Base-by-base conservation (phyloP, 2,113 vertebrate species). In the Terrapene triunguis region DNA sequence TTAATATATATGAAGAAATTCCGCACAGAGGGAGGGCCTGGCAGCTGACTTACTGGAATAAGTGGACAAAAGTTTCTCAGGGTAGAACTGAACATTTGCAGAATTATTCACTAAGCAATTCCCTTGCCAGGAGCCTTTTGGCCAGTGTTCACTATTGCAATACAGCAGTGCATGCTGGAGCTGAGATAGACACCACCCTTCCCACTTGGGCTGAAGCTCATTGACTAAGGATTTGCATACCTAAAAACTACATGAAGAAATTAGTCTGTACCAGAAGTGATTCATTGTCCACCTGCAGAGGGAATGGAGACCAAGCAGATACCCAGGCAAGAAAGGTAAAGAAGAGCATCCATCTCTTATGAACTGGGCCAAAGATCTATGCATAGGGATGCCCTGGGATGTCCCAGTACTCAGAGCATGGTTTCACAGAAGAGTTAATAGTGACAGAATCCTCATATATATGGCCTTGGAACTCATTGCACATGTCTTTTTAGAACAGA, bases 381-480 rank as follows among this genome's bases (percentile, higher is more conserved):
- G 11, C 0, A 0, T 10, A 16, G 88, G 55, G 55, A 79, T 3
- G 22, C n/a, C 10, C 2, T 19, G 44, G 11, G 53, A 10, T 4
- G 14, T 53, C 74, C 44, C 47, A 8, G 5, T 32, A 72, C 42
- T 51, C 24, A 8, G 32, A n/a, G 44, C 57, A 76, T 5, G 9
- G 16, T 87, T 87, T 74, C 22, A 19, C 8, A 3, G 80, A 35
- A 79, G 5, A 0, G 24, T 7, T 12, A 32, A 38, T 6, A 47
- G 44, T 8, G 0, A 3, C 57, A 88, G 57, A 88, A 84, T 24
- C 44, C 62, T 59, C 44, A 25, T 25, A 38, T 81, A 22, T 42
- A 27, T 35, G 24, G 83, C 72, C 69, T 74, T 6, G 59, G 8
- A 22, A 50, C 47, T 55, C 47, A 44, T 32, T 65, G 8, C 12